phyloP scores from a whole-genome alignment of 2,888 invertebrate genomes.

The Troides helena region DNA sequence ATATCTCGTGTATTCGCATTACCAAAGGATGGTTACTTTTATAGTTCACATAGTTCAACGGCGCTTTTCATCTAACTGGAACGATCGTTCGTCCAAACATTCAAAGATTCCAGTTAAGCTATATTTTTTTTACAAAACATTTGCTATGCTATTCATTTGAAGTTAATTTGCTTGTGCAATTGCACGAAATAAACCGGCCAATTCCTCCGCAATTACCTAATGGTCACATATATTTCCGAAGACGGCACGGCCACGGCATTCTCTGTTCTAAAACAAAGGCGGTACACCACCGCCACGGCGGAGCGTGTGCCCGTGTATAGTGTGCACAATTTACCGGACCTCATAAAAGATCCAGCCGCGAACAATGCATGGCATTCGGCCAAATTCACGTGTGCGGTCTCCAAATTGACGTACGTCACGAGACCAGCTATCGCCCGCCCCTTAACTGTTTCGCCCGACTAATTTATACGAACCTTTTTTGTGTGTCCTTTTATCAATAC shows the following conservation, averaged over 20 bases:
- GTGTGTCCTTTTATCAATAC: no score
- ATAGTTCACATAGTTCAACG: no score
- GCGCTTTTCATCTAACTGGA: no score
- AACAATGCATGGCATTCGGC: constrained; percentile 29
- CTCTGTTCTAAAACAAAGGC: constrained; percentile 27
- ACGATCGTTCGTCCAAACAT: no score
- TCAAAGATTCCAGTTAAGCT: no score
- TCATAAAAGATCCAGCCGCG: constrained; percentile 28
- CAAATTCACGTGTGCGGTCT: constrained; percentile 27
- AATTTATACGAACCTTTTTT: no score
- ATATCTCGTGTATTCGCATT: no score
- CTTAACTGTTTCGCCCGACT: neutral
- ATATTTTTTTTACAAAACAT: no score
- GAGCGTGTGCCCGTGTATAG: constrained; percentile 24
- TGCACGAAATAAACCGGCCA: constrained; percentile 9
- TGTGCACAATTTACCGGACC: constrained; percentile 30
- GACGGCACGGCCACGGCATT: constrained; percentile 14
- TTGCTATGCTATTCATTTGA: neutral
- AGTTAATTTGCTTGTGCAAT: constrained; percentile 1
- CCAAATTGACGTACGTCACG: constrained; percentile 23
- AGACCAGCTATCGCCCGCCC: neutral
- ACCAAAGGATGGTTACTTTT: no score
- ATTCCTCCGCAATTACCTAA: constrained; percentile 27
- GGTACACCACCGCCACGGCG: constrained; percentile 26
- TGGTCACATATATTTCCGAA: constrained; percentile 26